Base-by-base conservation (phyloP, 2,797 vertebrate genomes). In the Euthynnus affinis region DNA sequence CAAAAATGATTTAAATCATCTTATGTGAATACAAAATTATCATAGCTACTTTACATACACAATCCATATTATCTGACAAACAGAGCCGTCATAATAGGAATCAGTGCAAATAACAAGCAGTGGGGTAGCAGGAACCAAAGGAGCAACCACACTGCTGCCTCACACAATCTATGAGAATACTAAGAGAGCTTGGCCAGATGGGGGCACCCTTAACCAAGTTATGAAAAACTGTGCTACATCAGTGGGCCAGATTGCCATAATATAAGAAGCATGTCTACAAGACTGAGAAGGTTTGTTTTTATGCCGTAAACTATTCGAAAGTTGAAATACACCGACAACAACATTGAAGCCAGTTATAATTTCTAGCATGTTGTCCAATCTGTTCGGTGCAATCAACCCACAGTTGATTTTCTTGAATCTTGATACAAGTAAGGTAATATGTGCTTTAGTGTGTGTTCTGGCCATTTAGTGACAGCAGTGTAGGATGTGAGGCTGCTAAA, bases 141-240 rank as follows among this genome's bases (percentile, higher is more conserved):
- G 29, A 85, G 71, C 62, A 79, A 52, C 48, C 44, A 29, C 51
- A 79, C 70, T 17, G 79, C 70, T 17, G 80, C 64, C 67, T 72
- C 65, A 71, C 22, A 46, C 46, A 67, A 63, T 37, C 49, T 42
- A 48, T 55, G 52, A 76, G 32, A 52, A 29, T 75, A 76, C 13
- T 53, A 49, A 64, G 87, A 71, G 68, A 83, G 86, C 76, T 66
- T 86, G 89, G 81, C 96, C 96, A 96, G 95, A 78, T 93, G 96
- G 95, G 95, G 96, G 95, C 95, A 94, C 87, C 92, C 94, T 96
- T 95, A 93, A 84, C 94, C 92, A 95, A 96, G 88, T 89, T 94
- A 95, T 96, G 91, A 90, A 87, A 84, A 71, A 58, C 29, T 63
- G 25, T 37, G 73, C 68, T 34, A 1, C 76, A 81, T 48, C 10